Evolutionary conservation across 2,113 vertebrate genomes (phyloP).

Genomic region (Chauna torquata): DNA sequence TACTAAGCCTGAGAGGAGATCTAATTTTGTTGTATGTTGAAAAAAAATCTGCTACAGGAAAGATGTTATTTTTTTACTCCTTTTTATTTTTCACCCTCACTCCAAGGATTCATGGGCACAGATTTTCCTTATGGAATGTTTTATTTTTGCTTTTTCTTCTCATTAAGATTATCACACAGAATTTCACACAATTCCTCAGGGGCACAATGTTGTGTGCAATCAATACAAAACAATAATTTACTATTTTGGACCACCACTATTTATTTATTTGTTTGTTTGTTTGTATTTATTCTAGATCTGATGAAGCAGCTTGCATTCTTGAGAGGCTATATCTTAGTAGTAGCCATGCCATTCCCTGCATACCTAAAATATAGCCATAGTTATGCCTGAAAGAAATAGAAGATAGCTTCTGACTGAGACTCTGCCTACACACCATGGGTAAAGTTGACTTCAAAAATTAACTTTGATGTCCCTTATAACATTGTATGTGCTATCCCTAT

Average conservation of each 20-base stretch:
- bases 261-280: background rate
- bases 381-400: background rate
- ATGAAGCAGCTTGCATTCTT: background rate
- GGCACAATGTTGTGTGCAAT: background rate
- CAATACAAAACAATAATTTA: background rate
- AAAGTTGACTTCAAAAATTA: background rate
- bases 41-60: background rate
- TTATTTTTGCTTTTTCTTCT: background rate
- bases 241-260: background rate
- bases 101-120: background rate
- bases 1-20: background rate
- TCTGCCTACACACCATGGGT: background rate
- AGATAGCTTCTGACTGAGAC: background rate
- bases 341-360: background rate
- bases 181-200: background rate
- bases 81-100: background rate
- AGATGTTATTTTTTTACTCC: background rate
- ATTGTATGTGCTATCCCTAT: background rate
- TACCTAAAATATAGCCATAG: background rate
- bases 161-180: background rate
- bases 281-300: background rate
- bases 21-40: background rate
- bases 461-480: background rate
- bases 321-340: background rate
- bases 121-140: background rate